Conservation (phyloP, 2,113 vertebrate species). For the Eublepharis macularius region DNA sequence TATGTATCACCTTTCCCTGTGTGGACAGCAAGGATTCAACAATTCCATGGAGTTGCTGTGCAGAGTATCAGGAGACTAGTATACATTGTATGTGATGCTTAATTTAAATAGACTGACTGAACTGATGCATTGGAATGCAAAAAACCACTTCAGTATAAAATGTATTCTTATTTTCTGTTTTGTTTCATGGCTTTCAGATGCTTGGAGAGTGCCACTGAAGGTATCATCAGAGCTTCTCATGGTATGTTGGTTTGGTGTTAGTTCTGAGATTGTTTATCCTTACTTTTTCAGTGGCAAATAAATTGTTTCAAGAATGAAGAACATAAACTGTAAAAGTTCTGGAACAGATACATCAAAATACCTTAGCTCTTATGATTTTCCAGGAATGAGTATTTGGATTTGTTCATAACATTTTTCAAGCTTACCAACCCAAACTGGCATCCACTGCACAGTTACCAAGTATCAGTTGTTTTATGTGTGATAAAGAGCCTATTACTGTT, state of each 20-base stretch:
- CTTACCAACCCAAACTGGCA: background rate
- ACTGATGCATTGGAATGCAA: background rate
- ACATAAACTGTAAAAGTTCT: background rate
- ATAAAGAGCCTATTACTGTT: too few species aligned
- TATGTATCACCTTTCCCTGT: background rate
- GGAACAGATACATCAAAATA: background rate
- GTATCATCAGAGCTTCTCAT: constrained; percentile 88
- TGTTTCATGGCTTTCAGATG: constrained; percentile 72
- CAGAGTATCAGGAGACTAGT: background rate
- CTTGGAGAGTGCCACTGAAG: constrained; percentile 91
- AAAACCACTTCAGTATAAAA: fast-evolving
- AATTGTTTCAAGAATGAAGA: background rate
- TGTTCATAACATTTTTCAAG: background rate
- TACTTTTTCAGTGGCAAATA: background rate
- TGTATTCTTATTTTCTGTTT: background rate
- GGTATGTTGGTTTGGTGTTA: constrained; percentile 75
- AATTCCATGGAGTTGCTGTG: background rate
- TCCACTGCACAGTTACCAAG: background rate
- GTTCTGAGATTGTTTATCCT: background rate
- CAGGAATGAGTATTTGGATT: background rate
- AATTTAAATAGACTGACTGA: background rate
- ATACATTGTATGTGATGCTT: background rate
- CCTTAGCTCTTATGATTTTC: background rate
- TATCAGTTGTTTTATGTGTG: background rate
- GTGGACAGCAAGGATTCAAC: background rate